Conservation (phyloP, 2,113 vertebrate species). For the Phylloscopus trochiloides region DNA sequence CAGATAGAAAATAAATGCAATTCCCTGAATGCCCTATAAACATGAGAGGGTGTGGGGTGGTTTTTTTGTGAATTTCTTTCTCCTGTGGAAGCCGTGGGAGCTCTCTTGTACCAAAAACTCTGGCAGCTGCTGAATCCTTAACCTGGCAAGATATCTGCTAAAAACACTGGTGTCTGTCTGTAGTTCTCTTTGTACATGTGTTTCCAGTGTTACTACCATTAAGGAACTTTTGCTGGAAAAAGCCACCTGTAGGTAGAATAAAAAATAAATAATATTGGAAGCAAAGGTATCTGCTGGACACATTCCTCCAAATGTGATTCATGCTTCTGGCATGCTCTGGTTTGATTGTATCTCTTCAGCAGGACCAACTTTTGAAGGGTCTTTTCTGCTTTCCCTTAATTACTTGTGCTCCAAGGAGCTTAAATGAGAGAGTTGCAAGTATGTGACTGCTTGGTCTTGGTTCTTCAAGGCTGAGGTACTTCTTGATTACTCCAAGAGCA, state of each 20-base stretch:
- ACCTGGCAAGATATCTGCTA: background rate
- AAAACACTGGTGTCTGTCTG: background rate
- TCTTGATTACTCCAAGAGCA: background rate
- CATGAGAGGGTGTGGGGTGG: fast-evolving
- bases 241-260: fast-evolving
- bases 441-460: background rate
- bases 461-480: background rate
- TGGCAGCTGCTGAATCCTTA: background rate
- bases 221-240: background rate
- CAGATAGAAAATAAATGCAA: conserved; percentile 1
- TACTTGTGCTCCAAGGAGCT: background rate
- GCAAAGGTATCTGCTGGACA: background rate
- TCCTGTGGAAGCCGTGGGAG: background rate
- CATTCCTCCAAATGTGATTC: background rate
- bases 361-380: background rate
- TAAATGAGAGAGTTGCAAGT: background rate
- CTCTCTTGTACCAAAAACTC: background rate
- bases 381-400: background rate
- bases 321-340: fast-evolving
- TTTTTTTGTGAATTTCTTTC: background rate
- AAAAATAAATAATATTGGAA: background rate
- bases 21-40: background rate
- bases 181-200: fast-evolving
- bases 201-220: background rate
- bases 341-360: background rate